Percentiles rank a stretch among this genome's conserved stretches.
Evolutionary conservation across 1,140 invertebrate species (phyloP).

Genomic region (Xylocopa sonorina): DNA sequence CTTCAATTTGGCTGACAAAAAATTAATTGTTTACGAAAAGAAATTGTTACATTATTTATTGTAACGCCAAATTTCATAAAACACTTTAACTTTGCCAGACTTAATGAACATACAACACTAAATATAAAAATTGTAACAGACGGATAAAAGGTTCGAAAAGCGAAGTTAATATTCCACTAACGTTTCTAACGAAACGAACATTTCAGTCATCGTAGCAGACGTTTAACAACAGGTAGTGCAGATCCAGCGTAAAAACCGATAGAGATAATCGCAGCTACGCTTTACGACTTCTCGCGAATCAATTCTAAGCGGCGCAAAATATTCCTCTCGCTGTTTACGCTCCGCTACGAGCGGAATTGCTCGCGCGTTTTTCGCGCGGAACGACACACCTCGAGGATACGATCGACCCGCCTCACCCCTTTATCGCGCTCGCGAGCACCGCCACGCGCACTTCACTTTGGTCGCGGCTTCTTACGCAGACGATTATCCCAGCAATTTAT

Average conservation of each 20-base stretch:
- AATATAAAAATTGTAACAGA: no score
- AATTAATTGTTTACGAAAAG: no score
- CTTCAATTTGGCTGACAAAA: no score
- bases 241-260: neutral
- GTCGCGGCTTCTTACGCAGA: constrained; percentile 29
- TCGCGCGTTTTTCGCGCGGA: neutral
- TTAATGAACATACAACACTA: no score
- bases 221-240: no score
- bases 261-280: neutral
- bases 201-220: no score
- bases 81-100: no score
- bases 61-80: no score
- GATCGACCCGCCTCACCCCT: neutral
- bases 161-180: no score
- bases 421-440: constrained; percentile 11
- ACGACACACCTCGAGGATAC: neutral
- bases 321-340: constrained; percentile 34
- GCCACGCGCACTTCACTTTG: constrained; percentile 21
- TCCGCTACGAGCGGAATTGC: constrained; percentile 21
- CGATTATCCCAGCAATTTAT: constrained; percentile 59
- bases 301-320: constrained; percentile 3
- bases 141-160: no score
- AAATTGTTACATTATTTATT: no score
- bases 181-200: no score
- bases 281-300: constrained; percentile 57